Evolutionary conservation across 2,797 vertebrate genomes (phyloP).

Genomic region (Australoheros facetus): DNA sequence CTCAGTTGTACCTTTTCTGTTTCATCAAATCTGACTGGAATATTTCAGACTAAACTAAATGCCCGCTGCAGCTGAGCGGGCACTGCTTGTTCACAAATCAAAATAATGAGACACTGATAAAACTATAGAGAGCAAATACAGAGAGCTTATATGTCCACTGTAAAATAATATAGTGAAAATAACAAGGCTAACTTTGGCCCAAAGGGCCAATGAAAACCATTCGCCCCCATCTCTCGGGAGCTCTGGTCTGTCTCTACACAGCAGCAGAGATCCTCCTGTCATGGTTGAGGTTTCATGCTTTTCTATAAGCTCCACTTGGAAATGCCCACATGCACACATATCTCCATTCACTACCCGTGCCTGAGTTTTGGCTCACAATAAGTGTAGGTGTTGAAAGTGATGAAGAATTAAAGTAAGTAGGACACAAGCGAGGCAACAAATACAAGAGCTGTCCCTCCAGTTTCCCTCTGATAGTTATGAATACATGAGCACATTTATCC

Average conservation of each 20-base stretch:
- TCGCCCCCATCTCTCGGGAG: slow-evolving; percentile 4
- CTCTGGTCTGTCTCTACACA: slow-evolving; percentile 22
- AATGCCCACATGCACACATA: slow-evolving; percentile 60
- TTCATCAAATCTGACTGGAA: not conserved
- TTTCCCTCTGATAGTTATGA: slow-evolving; percentile 71
- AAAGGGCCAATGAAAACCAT: slow-evolving; percentile 27
- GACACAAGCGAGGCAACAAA: slow-evolving; percentile 71
- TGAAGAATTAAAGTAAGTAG: slow-evolving; percentile 80
- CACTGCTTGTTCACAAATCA: slow-evolving; percentile 15
- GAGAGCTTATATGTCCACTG: slow-evolving; percentile 11
- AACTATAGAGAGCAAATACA: slow-evolving; percentile 22
- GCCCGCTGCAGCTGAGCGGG: not conserved
- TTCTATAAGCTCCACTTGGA: slow-evolving; percentile 64
- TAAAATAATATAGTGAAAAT: slow-evolving; percentile 50
- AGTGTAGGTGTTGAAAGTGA: slow-evolving; percentile 80
- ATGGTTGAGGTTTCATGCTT: slow-evolving; percentile 58
- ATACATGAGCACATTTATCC: slow-evolving; percentile 77
- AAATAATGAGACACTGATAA: slow-evolving; percentile 36
- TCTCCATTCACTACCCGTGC: slow-evolving; percentile 72
- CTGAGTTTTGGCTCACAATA: slow-evolving; percentile 72
- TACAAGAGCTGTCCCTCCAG: slow-evolving; percentile 66
- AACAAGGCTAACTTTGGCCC: slow-evolving; percentile 49
- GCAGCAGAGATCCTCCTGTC: slow-evolving; percentile 44
- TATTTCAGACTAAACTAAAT: not conserved
- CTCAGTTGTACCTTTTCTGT: not conserved